Evolutionary conservation across 2,888 invertebrate genomes (phyloP).

Genomic region (Torymus tubicola): DNA sequence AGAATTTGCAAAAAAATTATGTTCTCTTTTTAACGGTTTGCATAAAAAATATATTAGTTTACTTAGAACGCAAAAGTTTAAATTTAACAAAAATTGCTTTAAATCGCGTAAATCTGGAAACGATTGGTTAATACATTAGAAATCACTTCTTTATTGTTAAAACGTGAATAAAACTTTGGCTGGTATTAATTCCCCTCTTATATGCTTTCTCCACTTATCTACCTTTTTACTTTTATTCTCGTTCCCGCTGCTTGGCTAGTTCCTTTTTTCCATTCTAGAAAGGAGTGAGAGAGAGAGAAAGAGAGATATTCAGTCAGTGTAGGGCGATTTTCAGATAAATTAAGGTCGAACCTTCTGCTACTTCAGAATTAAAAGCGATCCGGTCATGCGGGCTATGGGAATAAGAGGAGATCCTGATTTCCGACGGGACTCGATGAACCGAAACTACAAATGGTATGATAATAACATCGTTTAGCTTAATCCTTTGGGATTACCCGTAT

Average conservation of each 20-base stretch:
- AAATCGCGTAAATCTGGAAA: background rate
- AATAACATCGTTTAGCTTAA: conserved; percentile 21
- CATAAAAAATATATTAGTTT: too few relatives aligned
- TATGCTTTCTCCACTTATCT: conserved; percentile 14
- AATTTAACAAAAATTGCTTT: too few relatives aligned
- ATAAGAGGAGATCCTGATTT: conserved; percentile 44
- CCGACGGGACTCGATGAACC: conserved; percentile 22
- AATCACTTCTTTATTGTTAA: conserved; percentile 14
- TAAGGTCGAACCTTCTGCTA: conserved; percentile 38
- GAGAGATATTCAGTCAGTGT: conserved; percentile 11
- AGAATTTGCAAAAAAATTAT: too few relatives aligned
- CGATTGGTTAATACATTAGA: background rate
- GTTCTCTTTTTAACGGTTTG: too few relatives aligned
- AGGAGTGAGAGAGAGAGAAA: too few relatives aligned
- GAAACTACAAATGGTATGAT: conserved; percentile 42
- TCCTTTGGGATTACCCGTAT: background rate
- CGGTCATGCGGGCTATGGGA: conserved; percentile 16
- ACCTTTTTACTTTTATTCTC: conserved; percentile 20
- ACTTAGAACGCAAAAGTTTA: too few relatives aligned
- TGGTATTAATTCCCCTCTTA: conserved; percentile 31
- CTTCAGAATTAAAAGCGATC: conserved; percentile 43
- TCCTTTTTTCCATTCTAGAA: background rate
- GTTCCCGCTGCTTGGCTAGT: background rate
- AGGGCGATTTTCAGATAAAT: conserved; percentile 49
- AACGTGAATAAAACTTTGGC: conserved; percentile 15